phyloP scores from a whole-genome alignment of 1,140 invertebrate genomes.

The Micrasema longulum region DNA sequence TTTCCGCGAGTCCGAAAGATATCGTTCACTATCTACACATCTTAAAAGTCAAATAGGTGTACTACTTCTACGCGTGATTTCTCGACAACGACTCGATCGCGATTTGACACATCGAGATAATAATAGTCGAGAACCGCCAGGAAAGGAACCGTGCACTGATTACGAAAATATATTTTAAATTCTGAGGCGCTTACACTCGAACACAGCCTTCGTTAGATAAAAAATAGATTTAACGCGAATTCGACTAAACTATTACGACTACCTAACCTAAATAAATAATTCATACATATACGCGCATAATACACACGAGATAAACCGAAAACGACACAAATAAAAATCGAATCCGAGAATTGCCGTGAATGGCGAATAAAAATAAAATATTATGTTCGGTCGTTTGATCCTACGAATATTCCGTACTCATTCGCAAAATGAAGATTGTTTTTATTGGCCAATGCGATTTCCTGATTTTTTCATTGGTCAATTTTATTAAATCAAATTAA shows the following conservation, averaged over 20 bases:
- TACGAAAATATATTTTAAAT: conserved; percentile 44
- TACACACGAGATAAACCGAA: conserved; percentile 33
- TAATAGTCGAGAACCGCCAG: conserved; percentile 40
- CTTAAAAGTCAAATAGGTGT: conserved; percentile 33
- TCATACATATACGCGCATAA: conserved; percentile 39
- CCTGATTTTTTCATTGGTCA: conserved; percentile 33
- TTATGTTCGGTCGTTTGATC: conserved; percentile 39
- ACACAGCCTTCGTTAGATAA: conserved; percentile 11
- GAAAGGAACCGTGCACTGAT: conserved; percentile 30
- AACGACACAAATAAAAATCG: conserved; percentile 47
- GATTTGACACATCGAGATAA: conserved; percentile 43
- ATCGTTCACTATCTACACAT: conserved; percentile 46
- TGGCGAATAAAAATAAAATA: conserved; percentile 45
- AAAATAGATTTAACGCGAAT: conserved; percentile 9
- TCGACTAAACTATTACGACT: conserved; percentile 25
- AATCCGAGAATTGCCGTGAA: conserved; percentile 42
- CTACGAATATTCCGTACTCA: conserved; percentile 1
- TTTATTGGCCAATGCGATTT: conserved; percentile 22
- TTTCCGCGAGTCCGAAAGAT: conserved; percentile 34
- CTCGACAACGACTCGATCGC: conserved; percentile 27
- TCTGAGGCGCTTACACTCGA: conserved; percentile 3
- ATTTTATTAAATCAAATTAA: conserved; percentile 37
- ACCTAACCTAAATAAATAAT: conserved; percentile 49
- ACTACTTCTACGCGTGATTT: conserved; percentile 34
- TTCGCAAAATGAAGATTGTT: conserved; percentile 1